Evolutionary conservation across 1,140 invertebrate genomes (phyloP).

Genomic region (Tetramorium parvispinum): DNA sequence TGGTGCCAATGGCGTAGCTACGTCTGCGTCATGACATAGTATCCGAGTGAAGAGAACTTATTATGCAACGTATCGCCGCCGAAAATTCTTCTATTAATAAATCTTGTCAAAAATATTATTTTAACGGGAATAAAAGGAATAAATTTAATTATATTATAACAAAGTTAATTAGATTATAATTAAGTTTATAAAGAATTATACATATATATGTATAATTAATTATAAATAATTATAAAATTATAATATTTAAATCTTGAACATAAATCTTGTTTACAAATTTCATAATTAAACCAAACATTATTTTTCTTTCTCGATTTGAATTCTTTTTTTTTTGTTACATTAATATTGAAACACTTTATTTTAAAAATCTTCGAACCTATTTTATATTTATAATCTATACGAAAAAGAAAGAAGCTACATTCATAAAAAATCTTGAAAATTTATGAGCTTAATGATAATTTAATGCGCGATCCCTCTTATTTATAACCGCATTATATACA

Average conservation of each 20-base stretch:
- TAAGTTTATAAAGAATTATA: slow-evolving; percentile 6
- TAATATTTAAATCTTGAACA: too few relatives aligned
- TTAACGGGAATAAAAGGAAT: not conserved
- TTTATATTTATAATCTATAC: not conserved
- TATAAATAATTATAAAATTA: not conserved
- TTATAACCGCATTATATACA: too few relatives aligned
- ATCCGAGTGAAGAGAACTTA: slow-evolving; percentile 18
- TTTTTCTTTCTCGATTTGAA: not conserved
- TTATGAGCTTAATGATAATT: not conserved
- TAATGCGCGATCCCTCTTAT: not conserved
- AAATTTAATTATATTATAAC: slow-evolving; percentile 11
- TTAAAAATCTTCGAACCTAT: not conserved
- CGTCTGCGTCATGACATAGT: slow-evolving; percentile 11
- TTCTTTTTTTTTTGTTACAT: not conserved
- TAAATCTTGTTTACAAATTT: not conserved
- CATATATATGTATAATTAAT: not conserved
- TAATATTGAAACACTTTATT: not conserved
- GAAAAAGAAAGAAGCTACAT: not conserved
- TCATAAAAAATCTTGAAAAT: not conserved
- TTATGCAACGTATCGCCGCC: slow-evolving; percentile 3
- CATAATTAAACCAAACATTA: not conserved
- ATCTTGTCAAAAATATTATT: not conserved
- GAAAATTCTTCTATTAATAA: not conserved
- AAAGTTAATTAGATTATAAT: slow-evolving; percentile 2
- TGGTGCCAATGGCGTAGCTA: slow-evolving; percentile 59